A percentile compares a stretch with the other conserved stretches of the same genome.
phyloP scores from a whole-genome alignment of 2,113 vertebrate genomes.

The Addax nasomaculatus region DNA sequence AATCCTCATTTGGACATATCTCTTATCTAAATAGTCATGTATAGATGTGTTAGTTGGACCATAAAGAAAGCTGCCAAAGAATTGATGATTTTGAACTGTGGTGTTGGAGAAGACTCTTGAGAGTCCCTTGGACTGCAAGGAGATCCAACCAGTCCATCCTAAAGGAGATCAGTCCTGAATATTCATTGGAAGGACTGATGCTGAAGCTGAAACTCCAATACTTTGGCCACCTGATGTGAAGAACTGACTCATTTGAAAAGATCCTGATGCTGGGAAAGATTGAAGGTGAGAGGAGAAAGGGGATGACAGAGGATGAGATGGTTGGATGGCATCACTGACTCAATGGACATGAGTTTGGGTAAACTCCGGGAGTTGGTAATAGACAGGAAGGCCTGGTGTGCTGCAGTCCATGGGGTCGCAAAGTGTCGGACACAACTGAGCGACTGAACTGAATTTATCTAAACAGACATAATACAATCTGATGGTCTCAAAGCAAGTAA shows the following conservation, averaged over 20 bases:
- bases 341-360: background rate
- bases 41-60: background rate
- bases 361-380: background rate
- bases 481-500: background rate
- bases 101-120: background rate
- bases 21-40: background rate
- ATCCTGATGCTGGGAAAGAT: background rate
- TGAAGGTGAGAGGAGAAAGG: background rate
- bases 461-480: background rate
- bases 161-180: background rate
- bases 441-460: background rate
- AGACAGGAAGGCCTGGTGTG: background rate
- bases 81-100: background rate
- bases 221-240: background rate
- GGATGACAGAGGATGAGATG: background rate
- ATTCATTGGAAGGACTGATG: background rate
- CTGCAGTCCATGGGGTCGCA: background rate
- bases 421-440: background rate
- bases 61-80: background rate
- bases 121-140: background rate
- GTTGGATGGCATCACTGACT: background rate
- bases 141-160: background rate
- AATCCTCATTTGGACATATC: background rate
- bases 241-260: background rate
- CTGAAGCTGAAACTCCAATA: background rate